Evolutionary conservation across 1,140 invertebrate species (phyloP).

Genomic region (Solenopsis fugax): DNA sequence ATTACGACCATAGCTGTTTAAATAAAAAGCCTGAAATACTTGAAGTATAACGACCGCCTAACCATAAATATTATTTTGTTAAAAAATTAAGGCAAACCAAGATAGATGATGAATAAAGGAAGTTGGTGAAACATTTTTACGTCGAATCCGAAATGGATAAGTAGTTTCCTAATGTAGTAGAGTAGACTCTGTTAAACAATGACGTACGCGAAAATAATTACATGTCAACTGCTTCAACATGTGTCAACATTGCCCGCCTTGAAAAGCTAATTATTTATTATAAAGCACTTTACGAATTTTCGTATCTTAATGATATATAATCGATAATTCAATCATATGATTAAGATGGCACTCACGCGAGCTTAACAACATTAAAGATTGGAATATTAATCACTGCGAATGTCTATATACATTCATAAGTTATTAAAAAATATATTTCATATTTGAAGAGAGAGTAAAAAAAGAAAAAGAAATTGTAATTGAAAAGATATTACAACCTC

Average conservation of each 20-base stretch:
- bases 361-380: background rate
- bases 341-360: background rate
- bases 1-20: constrained; percentile 51
- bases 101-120: background rate
- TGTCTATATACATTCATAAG: background rate
- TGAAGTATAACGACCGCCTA: background rate
- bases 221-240: background rate
- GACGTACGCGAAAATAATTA: background rate
- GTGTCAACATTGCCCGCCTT: background rate
- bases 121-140: background rate
- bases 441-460: background rate
- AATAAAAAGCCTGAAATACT: constrained; percentile 56
- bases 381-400: background rate
- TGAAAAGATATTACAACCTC: background rate
- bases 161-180: too few relatives aligned
- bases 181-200: background rate
- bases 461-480: background rate
- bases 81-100: background rate
- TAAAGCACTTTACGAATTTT: background rate
- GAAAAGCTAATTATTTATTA: background rate
- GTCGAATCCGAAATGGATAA: background rate
- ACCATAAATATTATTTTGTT: background rate
- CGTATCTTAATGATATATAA: background rate
- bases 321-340: background rate
- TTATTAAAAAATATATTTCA: background rate